phyloP scores from a whole-genome alignment of 2,797 vertebrate species.

The Yasuhikotakia modesta region DNA sequence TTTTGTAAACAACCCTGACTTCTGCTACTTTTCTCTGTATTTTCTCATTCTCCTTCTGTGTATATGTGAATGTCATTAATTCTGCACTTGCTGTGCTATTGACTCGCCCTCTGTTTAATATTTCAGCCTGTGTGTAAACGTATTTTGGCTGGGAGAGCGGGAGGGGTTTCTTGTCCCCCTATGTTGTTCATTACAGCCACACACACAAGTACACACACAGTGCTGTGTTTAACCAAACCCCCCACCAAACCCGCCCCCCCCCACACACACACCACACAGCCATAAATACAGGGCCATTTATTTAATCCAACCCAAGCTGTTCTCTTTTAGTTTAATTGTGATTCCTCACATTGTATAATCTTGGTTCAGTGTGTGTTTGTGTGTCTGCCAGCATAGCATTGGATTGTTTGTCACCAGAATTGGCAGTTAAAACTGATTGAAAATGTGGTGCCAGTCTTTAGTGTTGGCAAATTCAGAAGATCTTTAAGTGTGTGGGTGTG shows the following conservation, averaged over 20 bases:
- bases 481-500: background rate
- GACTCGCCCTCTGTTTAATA: constrained; percentile 78
- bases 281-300: constrained; percentile 4
- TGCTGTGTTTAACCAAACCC: background rate
- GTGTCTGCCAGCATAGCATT: background rate
- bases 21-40: constrained; percentile 27
- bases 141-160: constrained; percentile 40
- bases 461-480: background rate
- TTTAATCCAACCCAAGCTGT: constrained; percentile 25
- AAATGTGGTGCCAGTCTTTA: background rate
- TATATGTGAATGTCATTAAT: constrained; percentile 70
- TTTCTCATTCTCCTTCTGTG: constrained; percentile 6
- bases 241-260: no score
- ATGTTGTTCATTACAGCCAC: background rate
- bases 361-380: background rate
- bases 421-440: background rate
- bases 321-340: background rate
- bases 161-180: constrained; percentile 48
- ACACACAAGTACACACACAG: background rate
- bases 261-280: background rate
- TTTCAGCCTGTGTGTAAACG: constrained; percentile 72
- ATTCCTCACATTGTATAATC: background rate
- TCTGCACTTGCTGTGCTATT: constrained; percentile 75
- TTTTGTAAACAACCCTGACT: background rate
- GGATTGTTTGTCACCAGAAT: background rate